These are phyloP conservation scores for Pammene aurita DNA, from an alignment of 2,888 invertebrate species.

Conservation along the genomic window DNA sequence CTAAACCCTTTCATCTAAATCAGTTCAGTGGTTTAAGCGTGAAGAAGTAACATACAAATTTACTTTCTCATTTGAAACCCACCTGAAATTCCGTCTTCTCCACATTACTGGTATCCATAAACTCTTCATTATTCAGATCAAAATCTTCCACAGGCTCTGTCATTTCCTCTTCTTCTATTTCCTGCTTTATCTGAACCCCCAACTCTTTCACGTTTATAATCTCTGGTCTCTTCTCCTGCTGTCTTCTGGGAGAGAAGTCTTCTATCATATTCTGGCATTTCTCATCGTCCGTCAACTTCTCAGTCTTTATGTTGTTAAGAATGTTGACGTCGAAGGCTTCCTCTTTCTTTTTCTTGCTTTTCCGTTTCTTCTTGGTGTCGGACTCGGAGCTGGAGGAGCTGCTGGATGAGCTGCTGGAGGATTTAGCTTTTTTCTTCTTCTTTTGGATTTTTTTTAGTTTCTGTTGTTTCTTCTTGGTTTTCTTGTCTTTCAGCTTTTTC, in stretches of 20 bases:
- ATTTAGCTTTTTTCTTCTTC: conserved; percentile 62
- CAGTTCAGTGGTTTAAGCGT: too few species aligned
- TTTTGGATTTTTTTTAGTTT: conserved; percentile 63
- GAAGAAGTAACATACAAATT: too few species aligned
- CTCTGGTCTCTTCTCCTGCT: conserved; percentile 46
- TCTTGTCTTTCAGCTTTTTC: conserved; percentile 61
- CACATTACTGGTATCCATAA: conserved; percentile 8
- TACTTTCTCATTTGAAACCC: too few species aligned
- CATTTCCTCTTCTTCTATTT: conserved; percentile 50
- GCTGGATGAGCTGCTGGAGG: conserved; percentile 51
- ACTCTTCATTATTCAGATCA: conserved; percentile 29
- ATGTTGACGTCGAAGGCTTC: conserved; percentile 73
- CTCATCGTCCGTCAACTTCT: conserved; percentile 73
- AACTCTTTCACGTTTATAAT: conserved; percentile 74
- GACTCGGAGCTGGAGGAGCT: conserved; percentile 58
- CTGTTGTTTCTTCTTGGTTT: conserved; percentile 62
- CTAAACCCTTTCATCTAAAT: too few species aligned
- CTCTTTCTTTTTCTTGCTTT: conserved; percentile 62
- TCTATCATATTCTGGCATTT: conserved; percentile 21
- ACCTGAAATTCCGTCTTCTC: conserved; percentile 49
- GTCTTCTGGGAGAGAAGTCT: conserved; percentile 65
- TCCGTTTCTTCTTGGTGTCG: conserved; percentile 54
- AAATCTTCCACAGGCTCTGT: conserved; percentile 25
- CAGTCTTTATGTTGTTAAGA: conserved; percentile 75
- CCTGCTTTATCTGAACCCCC: conserved; percentile 69